Evolutionary conservation across 2,797 vertebrate genomes (phyloP), one percentile per base, ranked within the genome.

Genomic region (Eleutherodactylus coqui): DNA sequence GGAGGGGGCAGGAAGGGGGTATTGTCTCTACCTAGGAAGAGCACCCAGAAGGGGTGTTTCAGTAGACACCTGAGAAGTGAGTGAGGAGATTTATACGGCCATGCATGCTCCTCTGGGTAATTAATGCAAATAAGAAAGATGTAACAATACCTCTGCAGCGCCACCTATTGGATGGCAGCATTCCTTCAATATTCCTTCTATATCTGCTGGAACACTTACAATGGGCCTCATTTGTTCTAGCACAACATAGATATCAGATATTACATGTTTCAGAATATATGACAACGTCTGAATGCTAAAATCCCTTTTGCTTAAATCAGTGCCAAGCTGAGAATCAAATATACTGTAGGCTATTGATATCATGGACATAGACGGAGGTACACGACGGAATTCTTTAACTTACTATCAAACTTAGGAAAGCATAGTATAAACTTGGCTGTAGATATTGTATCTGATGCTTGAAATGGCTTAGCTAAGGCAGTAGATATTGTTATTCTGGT

Each of bases 401-500:
- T 13, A n/a, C 19, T 14, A 72, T 11, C 7, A 43, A 43, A 72
- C 41, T 10, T 43, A 5, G 6, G 36, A 41, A 69, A 24, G 36
- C 36, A 41, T 41, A 73, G 5, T 73, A 27, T 73, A 73, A 73
- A 43, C 69, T 73, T 73, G 69, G 69, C 69, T 27, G 10, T 27
- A 73, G 41, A 16, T 73, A 45, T 43, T 27, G 1, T 45, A 73
- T 27, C 27, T 45, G 38, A 73, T 45, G 11, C 11, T 3, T 73
- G 69, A 38, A 43, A 73, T 14, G 69, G 24, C 38, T 27, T 43
- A 45, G 69, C 38, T 45, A 16, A 27, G 13, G 41, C 69, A 21
- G 69, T 17, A 45, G 69, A 73, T 27, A 73, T 73, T 73, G 41
- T 45, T 73, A 27, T 45, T 73, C 24, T 73, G 69, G 69, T 51